Evolutionary conservation across 2,113 vertebrate species (phyloP), one percentile per base, ranked within the genome.

Genomic region (Mustelus asterias): DNA sequence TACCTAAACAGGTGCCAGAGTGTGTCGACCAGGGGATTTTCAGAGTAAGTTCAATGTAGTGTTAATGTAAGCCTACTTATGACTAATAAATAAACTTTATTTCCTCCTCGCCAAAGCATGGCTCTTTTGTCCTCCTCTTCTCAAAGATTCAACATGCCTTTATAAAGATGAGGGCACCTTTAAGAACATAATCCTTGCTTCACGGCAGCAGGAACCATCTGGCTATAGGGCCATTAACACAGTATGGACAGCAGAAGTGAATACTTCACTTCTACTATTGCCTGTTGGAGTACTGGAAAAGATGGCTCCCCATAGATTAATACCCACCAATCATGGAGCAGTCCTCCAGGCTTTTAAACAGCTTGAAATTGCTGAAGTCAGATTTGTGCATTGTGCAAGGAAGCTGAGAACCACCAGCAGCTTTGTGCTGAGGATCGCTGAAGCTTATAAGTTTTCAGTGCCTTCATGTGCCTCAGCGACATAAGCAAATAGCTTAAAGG

Each of bases 231-330:
- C 14, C 33, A 63, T n/a, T 29, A 60, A 63, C 86, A 92, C 89
- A n/a, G 89, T 58, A 92, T 37, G 89, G 89, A 63, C 60, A 92
- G 89, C 89, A 63, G 89, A 60, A 92, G 60, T 63, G 33, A 18
- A 14, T 89, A n/a, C 60, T 92, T 90, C 18, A 92, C 18, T 63
- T 63, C 58, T 63, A 20, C 7, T 63, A 92, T 63, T 65, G 89
- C 89, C 60, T 33, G 58, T 92, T 92, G 58, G 29, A n/a, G 14
- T 63, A 14, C 58, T 92, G 29, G 11, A 20, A 86, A 48, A 22
- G 41, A 5, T 13, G 33, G 58, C 6, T 92, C 89, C 48, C 58
- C 89, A 63, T 63, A 8, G 29, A 63, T 92, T 29, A 63, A 92
- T 63, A 63, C 33, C 58, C 58, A n/a, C 29, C 58, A 63, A 63